Conservation (phyloP, 2,888 invertebrate genomes). For the Galerucella calmariensis region DNA sequence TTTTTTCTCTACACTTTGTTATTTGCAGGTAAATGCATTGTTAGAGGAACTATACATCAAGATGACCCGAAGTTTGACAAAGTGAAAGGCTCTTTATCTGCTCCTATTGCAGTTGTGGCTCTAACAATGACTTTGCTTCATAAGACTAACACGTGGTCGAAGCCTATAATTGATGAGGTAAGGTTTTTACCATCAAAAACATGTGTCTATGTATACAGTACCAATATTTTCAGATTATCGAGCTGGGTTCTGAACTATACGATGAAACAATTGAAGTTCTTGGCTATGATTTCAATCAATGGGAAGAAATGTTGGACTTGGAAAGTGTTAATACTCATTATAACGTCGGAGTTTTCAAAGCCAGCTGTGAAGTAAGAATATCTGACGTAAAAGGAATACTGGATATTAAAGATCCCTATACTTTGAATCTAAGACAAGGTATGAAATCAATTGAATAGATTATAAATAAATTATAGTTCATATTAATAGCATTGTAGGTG, state of each 20-base stretch:
- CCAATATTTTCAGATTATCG: constrained; percentile 51
- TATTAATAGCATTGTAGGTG: too few relatives aligned
- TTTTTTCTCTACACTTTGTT: too few relatives aligned
- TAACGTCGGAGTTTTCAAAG: constrained; percentile 63
- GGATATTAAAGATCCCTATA: constrained; percentile 65
- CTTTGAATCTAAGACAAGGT: constrained; percentile 64
- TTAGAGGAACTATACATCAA: constrained; percentile 66
- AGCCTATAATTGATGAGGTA: constrained; percentile 69
- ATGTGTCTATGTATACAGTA: not conserved
- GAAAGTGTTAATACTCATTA: constrained; percentile 63
- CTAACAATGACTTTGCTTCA: constrained; percentile 71
- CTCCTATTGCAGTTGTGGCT: constrained; percentile 69
- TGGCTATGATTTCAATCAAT: constrained; percentile 69
- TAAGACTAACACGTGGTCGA: constrained; percentile 71
- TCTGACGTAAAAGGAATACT: constrained; percentile 66
- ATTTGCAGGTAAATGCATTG: constrained; percentile 44
- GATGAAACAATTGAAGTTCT: constrained; percentile 66
- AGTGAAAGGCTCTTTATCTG: constrained; percentile 67
- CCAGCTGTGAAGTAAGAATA: constrained; percentile 64
- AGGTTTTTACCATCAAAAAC: not conserved
- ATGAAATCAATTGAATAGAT: too few relatives aligned
- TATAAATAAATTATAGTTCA: too few relatives aligned
- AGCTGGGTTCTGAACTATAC: constrained; percentile 68
- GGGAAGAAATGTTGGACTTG: constrained; percentile 68
- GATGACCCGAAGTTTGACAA: constrained; percentile 68